Evolutionary conservation across 2,888 invertebrate genomes (phyloP), one percentile per base, ranked within the genome.

Genomic region (Xiphydria camelus): DNA sequence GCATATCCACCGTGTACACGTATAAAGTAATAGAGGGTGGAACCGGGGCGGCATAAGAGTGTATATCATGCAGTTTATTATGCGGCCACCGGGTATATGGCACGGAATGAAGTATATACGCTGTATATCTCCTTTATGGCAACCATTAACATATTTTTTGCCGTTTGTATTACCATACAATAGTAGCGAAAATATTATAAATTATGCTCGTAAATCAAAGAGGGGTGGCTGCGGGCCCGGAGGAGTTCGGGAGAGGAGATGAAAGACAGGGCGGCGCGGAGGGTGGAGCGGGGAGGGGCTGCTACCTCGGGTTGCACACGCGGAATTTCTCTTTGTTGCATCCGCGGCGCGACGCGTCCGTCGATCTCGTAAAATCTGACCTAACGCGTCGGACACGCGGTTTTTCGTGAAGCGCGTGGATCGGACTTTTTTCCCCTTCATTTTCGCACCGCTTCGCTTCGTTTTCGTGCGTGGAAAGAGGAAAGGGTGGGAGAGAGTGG

Each of bases 131-230:
- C 68, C 70, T 73, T 73, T 73, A 73, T 73, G 66, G 70, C 68
- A 65, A 68, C 71, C 73, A 73, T 73, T 73, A 73, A 71, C 73
- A 71, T 72, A 72, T 73, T 72, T 72, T 71, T 73, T 71, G 67
- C 68, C 61, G 63, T 59, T 59, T 67, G 64, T 64, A 73, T 73
- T 73, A 73, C 70, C 73, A 73, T 73, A 73, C 73, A 73, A 73
- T 73, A 71, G 72, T 70, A 68, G 71, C 65, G 68, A 71, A 73
- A 72, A 73, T 73, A 72, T 73, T 73, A 72, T 69, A 73, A 73
- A 68, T 73, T 70, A 69, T 66, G 61, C 65, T 64, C 68, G 70
- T 73, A 71, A 73, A 73, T 73, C 69, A 71, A 66, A 64, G 61
- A 50, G 53, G 45, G 48, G 55, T 46, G 41, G 51, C 14, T 17